Evolutionary conservation across 2,113 vertebrate genomes (phyloP), one percentile per base, ranked within the genome.

Genomic region (Perca flavescens): DNA sequence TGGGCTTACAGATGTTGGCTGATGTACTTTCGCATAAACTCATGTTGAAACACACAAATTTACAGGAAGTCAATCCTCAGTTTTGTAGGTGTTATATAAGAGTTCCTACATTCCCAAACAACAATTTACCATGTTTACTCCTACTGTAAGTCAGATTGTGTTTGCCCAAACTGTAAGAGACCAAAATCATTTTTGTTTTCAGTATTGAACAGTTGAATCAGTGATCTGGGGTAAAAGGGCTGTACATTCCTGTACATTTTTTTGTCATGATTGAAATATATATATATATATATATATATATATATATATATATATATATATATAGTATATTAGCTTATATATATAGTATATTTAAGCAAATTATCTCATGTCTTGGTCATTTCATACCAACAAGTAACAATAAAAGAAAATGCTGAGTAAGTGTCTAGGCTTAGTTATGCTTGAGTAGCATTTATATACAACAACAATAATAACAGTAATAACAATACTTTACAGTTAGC

Each of bases 1-100:
- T 77, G 79, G 76, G 83, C 58, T 89, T 88, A 86, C 90, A 93
- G 91, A 92, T 92, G 87, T 87, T 91, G 53, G 76, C 84, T 86
- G 81, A 73, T 77, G 82, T 46, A 75, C 79, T 86, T 84, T 54
- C 2, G 17, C 40, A 56, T 34, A 28, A 80, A 73, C 53, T 67
- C 79, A 46, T 69, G 54, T 72, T 49, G 46, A 25, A 78, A 71
- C 15, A 21, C 62, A 76, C 36, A 66, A 31, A 57, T 63, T 49
- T 34, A 71, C 67, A 75, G 25, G 21, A 69, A 25, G 47, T 25
- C 22, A 56, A 34, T 40, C 43, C 58, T 49, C 40, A n/a, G 52
- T 64, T 80, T 52, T 68, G 40, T 57, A 19, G 40, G 34, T 56
- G 43, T 82, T 79, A 78, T 78, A 66, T 34, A 74, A 79, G 16